phyloP scores from a whole-genome alignment of 2,888 invertebrate species.

The Ypsolopha scabrella region DNA sequence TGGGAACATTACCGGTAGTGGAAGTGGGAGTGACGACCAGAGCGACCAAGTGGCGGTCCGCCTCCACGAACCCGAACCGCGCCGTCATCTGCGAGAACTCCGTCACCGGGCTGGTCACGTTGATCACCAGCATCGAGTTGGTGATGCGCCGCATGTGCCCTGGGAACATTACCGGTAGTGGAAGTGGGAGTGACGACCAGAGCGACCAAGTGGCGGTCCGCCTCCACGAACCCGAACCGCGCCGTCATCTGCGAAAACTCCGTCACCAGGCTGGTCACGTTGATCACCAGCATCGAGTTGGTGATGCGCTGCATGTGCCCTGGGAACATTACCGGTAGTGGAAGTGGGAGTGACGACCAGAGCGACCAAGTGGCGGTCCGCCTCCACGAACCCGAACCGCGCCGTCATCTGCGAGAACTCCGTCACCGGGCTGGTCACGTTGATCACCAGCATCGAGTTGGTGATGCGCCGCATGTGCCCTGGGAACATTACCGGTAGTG shows the following conservation, averaged over 20 bases:
- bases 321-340: constrained; percentile 68
- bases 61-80: constrained; percentile 79
- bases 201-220: constrained; percentile 78
- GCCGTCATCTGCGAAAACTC: constrained; percentile 75
- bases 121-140: constrained; percentile 80
- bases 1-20: constrained; percentile 68
- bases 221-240: constrained; percentile 79
- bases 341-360: constrained; percentile 77
- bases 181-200: constrained; percentile 77
- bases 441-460: constrained; percentile 80
- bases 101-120: constrained; percentile 80
- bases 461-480: constrained; percentile 79
- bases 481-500: constrained; percentile 68
- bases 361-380: constrained; percentile 78
- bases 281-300: constrained; percentile 80
- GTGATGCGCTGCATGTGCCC: constrained; percentile 79
- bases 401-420: constrained; percentile 75
- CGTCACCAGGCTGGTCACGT: constrained; percentile 80
- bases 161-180: constrained; percentile 68
- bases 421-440: constrained; percentile 80
- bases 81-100: constrained; percentile 75
- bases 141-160: constrained; percentile 79
- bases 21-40: constrained; percentile 77
- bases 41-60: constrained; percentile 78
- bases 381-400: constrained; percentile 79